Evolutionary conservation across 2,113 vertebrate species (phyloP), one percentile per base, ranked within the genome.

Genomic region (Salminus brasiliensis): DNA sequence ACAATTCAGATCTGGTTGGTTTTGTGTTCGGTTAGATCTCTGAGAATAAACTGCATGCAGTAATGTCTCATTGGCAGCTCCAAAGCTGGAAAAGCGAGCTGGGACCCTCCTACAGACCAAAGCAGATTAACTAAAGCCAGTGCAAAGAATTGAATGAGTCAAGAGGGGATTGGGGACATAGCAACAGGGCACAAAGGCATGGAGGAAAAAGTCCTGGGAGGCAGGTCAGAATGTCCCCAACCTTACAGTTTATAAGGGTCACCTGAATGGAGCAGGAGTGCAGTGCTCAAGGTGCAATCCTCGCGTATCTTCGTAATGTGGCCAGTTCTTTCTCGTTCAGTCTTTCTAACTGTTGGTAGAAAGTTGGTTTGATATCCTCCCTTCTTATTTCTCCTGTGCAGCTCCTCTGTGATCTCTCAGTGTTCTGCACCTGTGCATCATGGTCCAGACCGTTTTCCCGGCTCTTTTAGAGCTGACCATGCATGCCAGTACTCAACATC

Each of bases 381-480:
- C n/a, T n/a, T 30, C 36, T 21, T 15, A 57, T 15, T 12, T 21
- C 15, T 47, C 27, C 36, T 45, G 15, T 36, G 21, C 18, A 16
- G 15, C 13, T n/a, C 39, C 12, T 9, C 39, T 34, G 13, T 52
- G 23, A 16, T 49, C n/a, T n/a, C 15, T 73, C 21, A 4, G n/a
- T 11, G 41, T 25, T 65, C 41, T 80, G 72, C 30, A 25, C 73
- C 67, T 77, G 63, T 16, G 10, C 25, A 55, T 68, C 36, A 66
- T 45, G 11, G 18, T 32, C 13, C 34, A 8, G 11, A 21, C 55
- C n/a, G 57, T 34, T 52, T 21, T 30, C 21, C 25, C 29, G 18
- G 25, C 7, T 72, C 55, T 67, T 81, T 81, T 57, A 79, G 47
- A 81, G 76, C 25, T 69, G 11, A 27, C n/a, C 72, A 82, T 79